These are phyloP conservation scores for Sitta carolinensis DNA, from an alignment of 2,797 vertebrate species.

Conservation along the genomic window DNA sequence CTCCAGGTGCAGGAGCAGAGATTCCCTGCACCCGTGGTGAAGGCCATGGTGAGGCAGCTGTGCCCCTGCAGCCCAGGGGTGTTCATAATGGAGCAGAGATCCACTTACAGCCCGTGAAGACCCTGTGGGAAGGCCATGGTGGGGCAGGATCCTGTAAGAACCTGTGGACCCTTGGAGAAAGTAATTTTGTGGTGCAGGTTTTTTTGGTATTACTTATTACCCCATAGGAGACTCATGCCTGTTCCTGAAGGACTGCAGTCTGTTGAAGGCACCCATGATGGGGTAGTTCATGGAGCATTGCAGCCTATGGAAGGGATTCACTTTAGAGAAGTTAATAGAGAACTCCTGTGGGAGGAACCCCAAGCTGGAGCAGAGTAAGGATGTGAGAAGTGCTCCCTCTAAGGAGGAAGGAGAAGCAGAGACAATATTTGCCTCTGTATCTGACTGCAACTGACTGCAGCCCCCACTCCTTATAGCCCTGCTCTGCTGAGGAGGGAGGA, in stretches of 20 bases:
- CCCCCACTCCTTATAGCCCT: accelerated
- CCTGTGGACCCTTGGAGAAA: no score
- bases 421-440: no score
- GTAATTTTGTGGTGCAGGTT: neutral
- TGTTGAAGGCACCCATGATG: neutral
- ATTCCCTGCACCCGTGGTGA: accelerated
- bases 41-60: neutral
- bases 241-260: neutral
- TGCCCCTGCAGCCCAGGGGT: neutral
- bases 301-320: neutral
- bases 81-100: neutral
- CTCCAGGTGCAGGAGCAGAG: accelerated
- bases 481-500: neutral
- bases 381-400: neutral
- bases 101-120: no score
- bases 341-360: neutral
- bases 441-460: neutral
- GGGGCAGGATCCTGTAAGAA: neutral
- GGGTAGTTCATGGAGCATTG: neutral
- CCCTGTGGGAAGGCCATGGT: accelerated
- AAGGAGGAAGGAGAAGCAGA: neutral
- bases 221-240: accelerated
- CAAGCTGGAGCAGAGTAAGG: neutral
- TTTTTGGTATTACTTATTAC: neutral
- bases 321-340: neutral